Evolutionary conservation across 1,140 invertebrate genomes (phyloP).

Genomic region (Drosophila melanica): DNA sequence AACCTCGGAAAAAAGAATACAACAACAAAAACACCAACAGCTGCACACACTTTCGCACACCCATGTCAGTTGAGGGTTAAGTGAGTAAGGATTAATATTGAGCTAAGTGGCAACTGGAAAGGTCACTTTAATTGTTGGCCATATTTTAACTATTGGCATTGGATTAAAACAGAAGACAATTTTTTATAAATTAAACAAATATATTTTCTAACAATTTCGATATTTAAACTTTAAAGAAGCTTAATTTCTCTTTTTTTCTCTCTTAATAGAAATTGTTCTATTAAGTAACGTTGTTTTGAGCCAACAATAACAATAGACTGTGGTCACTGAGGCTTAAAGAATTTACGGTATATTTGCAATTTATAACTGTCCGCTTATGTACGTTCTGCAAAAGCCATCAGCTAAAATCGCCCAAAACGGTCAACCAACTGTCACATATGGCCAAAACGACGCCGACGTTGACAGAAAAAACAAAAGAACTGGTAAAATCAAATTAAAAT

Average conservation of each 20-base stretch:
- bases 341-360: constrained; percentile 28
- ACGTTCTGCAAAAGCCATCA: constrained; percentile 44
- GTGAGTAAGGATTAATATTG: constrained; percentile 4
- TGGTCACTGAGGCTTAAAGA: constrained; percentile 13
- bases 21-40: constrained; percentile 63
- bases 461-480: constrained; percentile 28
- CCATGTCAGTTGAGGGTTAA: constrained; percentile 6
- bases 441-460: constrained; percentile 59
- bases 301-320: constrained; percentile 10
- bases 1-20: constrained; percentile 32
- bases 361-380: constrained; percentile 35
- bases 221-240: too few species aligned
- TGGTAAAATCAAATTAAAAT: constrained; percentile 77
- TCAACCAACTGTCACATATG: constrained; percentile 67
- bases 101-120: constrained; percentile 12
- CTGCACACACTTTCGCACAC: constrained; percentile 34
- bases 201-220: too few species aligned
- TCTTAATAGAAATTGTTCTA: too few species aligned
- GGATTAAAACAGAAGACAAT: too few species aligned
- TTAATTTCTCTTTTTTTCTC: too few species aligned
- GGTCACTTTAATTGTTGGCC: constrained; percentile 36
- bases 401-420: constrained; percentile 64
- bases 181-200: too few species aligned
- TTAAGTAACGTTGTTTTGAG: background rate
- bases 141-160: too few species aligned